A percentile compares a stretch with the other conserved stretches of the same genome.
Conservation (phyloP, 2,888 invertebrate genomes). For the Ligdia adustata region DNA sequence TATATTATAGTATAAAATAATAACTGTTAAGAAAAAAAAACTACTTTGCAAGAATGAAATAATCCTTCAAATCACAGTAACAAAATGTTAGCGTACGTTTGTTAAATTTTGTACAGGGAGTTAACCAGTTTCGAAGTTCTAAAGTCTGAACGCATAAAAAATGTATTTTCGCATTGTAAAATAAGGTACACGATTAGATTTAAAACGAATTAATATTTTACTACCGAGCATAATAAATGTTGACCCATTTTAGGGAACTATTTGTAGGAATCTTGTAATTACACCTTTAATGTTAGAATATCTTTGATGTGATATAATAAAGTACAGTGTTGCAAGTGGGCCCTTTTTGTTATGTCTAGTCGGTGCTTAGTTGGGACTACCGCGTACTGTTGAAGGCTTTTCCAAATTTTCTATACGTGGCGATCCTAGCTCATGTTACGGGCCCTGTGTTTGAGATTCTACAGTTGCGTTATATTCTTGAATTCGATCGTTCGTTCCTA, state of each 20-base stretch:
- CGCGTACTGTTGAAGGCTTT: slow-evolving; percentile 30
- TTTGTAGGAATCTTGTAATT: slow-evolving; percentile 59
- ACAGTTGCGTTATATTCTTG: slow-evolving; percentile 60
- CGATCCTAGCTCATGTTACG: slow-evolving; percentile 33
- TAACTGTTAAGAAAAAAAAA: slow-evolving; percentile 45
- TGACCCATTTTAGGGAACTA: slow-evolving; percentile 68
- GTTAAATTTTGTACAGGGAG: slow-evolving; percentile 81
- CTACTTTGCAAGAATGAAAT: slow-evolving; percentile 35
- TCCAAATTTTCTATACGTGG: slow-evolving; percentile 30
- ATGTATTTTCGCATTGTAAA: slow-evolving; percentile 83
- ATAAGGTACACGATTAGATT: slow-evolving; percentile 75
- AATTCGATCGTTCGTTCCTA: slow-evolving; percentile 76
- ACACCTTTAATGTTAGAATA: slow-evolving; percentile 72
- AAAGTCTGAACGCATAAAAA: slow-evolving; percentile 77
- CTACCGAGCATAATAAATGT: slow-evolving; percentile 74
- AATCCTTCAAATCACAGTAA: slow-evolving; percentile 80
- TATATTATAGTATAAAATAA: slow-evolving; percentile 28
- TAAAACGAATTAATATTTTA: slow-evolving; percentile 80
- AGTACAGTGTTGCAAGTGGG: slow-evolving; percentile 68
- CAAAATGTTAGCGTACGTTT: slow-evolving; percentile 76
- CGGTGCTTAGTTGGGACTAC: slow-evolving; percentile 35
- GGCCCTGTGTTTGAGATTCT: slow-evolving; percentile 61
- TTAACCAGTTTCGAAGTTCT: slow-evolving; percentile 72
- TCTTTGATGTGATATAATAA: slow-evolving; percentile 70
- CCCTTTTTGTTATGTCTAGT: slow-evolving; percentile 41